These are phyloP conservation scores for Takifugu ocellatus DNA, from an alignment of 2,797 vertebrate species.

Conservation along the genomic window DNA sequence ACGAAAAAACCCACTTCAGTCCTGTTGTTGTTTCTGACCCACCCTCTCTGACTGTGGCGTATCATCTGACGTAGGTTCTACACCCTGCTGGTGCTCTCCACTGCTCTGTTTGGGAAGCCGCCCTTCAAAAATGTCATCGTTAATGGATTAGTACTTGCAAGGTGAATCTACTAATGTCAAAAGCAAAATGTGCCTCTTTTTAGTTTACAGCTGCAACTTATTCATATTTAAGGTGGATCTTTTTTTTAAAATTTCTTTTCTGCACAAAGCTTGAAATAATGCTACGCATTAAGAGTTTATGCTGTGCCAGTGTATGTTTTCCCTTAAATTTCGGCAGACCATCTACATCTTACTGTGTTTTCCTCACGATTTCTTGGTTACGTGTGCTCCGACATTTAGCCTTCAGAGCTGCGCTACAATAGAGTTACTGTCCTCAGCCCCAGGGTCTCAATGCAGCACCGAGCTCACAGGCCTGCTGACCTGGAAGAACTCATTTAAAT, in stretches of 20 bases:
- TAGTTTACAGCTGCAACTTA: background rate
- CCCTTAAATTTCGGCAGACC: background rate
- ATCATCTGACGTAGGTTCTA: conserved; percentile 85
- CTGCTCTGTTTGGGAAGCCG: conserved; percentile 92
- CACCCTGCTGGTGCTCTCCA: conserved; percentile 91
- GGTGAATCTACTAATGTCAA: conserved; percentile 67
- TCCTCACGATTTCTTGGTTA: conserved; percentile 20
- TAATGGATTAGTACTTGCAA: conserved; percentile 92
- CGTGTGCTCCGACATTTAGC: conserved; percentile 39
- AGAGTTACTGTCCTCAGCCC: conserved; percentile 46
- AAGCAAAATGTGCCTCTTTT: background rate
- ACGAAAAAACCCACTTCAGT: background rate
- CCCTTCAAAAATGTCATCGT: conserved; percentile 98
- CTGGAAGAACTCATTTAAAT: conserved; percentile 71
- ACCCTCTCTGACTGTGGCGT: background rate
- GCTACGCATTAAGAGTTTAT: too few relatives aligned
- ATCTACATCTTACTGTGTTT: conserved; percentile 3
- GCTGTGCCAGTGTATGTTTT: background rate
- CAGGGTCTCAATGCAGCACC: conserved; percentile 38
- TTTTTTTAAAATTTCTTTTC: too few relatives aligned
- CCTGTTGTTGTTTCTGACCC: conserved; percentile 10
- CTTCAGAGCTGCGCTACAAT: conserved; percentile 29
- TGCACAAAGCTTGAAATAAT: too few relatives aligned
- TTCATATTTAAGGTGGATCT: background rate
- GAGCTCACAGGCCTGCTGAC: conserved; percentile 61